These are phyloP conservation scores for Actinostola sp. DNA, from an alignment of 92 coral and sea anemone species.

Conservation along the genomic window DNA sequence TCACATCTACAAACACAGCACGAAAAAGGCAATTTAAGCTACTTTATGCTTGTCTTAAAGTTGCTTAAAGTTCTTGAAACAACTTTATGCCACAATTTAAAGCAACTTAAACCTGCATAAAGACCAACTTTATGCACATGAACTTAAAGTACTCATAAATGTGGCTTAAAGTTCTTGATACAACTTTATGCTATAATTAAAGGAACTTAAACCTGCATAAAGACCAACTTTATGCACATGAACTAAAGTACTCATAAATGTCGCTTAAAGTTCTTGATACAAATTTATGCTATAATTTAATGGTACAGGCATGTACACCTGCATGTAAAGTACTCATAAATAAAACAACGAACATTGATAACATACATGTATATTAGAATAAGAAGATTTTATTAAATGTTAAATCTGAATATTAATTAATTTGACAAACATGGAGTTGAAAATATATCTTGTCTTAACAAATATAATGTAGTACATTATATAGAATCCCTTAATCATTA, in stretches of 20 bases:
- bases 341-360: too few species aligned
- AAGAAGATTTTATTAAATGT: too few species aligned
- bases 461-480: too few species aligned
- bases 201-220: not conserved
- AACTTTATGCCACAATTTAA: not conserved
- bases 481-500: too few species aligned
- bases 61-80: not conserved
- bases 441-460: too few species aligned
- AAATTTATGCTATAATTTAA: too few species aligned
- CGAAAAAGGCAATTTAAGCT: not conserved
- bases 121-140: not conserved
- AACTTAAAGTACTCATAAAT: not conserved
- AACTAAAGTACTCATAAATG: too few species aligned
- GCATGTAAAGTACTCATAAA: too few species aligned
- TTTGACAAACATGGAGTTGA: too few species aligned
- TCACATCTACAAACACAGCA: conserved; percentile 4
- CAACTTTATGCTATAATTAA: not conserved
- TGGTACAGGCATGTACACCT: too few species aligned
- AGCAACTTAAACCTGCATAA: not conserved
- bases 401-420: too few species aligned
- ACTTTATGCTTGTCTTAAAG: not conserved
- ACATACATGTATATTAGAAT: too few species aligned
- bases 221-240: not conserved
- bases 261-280: not conserved
- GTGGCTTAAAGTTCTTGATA: not conserved